Evolutionary conservation across 2,113 vertebrate species (phyloP).

Genomic region (Agelaius phoeniceus): DNA sequence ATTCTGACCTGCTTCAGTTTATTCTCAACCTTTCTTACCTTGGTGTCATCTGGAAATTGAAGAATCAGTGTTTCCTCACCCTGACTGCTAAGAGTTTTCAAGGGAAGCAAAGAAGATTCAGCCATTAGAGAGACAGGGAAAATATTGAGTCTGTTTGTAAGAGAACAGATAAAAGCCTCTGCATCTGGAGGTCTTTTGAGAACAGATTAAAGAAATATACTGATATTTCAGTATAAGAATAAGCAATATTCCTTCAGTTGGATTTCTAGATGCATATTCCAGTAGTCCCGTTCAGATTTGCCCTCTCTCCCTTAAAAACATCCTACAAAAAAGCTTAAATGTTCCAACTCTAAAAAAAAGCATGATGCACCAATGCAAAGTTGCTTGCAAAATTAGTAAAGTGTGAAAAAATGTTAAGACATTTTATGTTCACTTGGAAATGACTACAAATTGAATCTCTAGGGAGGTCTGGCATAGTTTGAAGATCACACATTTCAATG

Average conservation of each 20-base stretch:
- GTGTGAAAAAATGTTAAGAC: background rate
- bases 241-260: background rate
- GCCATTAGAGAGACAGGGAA: rapidly evolving
- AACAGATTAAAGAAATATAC: background rate
- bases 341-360: background rate
- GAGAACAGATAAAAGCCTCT: background rate
- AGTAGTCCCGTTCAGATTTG: background rate
- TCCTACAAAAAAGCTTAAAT: background rate
- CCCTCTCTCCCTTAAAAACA: background rate
- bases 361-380: background rate
- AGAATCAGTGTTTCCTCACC: background rate
- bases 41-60: background rate
- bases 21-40: background rate
- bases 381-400: background rate
- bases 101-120: background rate
- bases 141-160: rapidly evolving
- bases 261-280: background rate
- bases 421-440: background rate
- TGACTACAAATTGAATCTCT: rapidly evolving
- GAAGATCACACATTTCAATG: background rate
- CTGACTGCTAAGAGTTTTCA: background rate
- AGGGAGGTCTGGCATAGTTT: background rate
- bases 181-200: background rate
- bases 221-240: background rate
- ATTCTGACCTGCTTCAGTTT: background rate